phyloP scores from a whole-genome alignment of 23 tunicate genomes.

The Halocynthia aurantium region DNA sequence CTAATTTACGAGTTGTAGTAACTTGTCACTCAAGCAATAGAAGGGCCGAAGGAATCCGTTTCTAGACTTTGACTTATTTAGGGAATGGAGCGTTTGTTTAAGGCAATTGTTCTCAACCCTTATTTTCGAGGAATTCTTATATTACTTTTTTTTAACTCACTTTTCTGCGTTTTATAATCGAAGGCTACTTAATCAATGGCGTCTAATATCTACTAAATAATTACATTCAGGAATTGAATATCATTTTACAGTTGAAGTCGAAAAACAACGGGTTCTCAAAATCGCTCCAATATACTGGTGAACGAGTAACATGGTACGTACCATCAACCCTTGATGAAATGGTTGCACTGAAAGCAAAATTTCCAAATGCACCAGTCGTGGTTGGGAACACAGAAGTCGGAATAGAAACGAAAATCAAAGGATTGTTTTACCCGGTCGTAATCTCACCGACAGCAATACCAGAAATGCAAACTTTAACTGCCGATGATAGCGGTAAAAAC shows the following conservation, averaged over 20 bases:
- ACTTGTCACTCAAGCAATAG: no score
- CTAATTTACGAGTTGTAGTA: background rate
- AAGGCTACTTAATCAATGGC: no score
- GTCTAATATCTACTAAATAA: no score
- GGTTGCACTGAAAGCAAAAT: conserved; percentile 40
- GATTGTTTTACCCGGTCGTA: conserved; percentile 35
- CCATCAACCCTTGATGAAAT: conserved; percentile 59
- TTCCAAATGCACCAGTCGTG: conserved; percentile 72
- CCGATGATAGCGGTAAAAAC: conserved; percentile 23
- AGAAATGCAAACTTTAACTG: conserved; percentile 40
- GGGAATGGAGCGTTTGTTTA: no score
- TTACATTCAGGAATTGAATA: no score
- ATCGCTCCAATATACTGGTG: conserved; percentile 65
- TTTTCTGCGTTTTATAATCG: no score
- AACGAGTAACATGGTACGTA: conserved; percentile 83
- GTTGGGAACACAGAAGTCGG: conserved; percentile 96
- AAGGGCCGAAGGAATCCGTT: background rate
- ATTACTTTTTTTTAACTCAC: background rate
- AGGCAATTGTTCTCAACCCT: no score
- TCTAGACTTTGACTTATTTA: no score
- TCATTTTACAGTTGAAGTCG: background rate
- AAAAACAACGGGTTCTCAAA: conserved; percentile 3
- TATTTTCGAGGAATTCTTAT: no score
- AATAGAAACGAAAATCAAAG: conserved; percentile 73
- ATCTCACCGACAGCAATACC: conserved; percentile 35